Base-by-base conservation (phyloP, 2,888 invertebrate genomes). In the Calameuta idolon region DNA sequence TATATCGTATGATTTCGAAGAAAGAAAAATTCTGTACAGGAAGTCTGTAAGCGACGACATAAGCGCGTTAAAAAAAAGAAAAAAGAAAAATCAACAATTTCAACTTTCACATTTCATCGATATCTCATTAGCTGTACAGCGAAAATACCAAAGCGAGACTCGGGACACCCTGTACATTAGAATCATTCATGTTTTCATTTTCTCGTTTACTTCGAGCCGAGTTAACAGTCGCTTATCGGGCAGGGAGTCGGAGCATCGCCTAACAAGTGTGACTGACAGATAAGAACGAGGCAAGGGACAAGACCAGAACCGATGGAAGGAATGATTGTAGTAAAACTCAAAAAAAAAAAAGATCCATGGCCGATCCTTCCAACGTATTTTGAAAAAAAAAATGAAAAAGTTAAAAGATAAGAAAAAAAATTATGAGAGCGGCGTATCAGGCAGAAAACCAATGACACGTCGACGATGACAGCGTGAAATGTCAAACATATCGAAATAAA, bases 351-450 rank as follows among this genome's bases (percentile, higher is more conserved):
- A 12, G 4, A 37, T 12, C 12, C 15, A 9, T 2, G 1, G 15
- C 9, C 23, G 5, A 40, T 23, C 9, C 23, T 55, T 2, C 23
- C 40, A 55, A 9, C 9, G 9, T 55, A 2, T 23, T 55, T 23
- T 23, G 23, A n/a, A n/a, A n/a, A n/a, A 55, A 5, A 55, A 23
- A 5, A 9, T 4, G 23, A 1, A 23, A 5, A 55, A 55, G 9
- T 40, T 23, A 23, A 23, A 4, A 1, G 5, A 81, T 35, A 2
- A 35, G 12, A 35, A 12, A 34, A 88, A 86, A 85, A 85, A 87
- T 79, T 84, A 89, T 89, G 89, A 89, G 89, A 89, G 88, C 89
- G 89, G 89, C 87, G 89, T 89, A 86, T 87, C 85, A 88, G 89
- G 88, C 88, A 89, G 88, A n/a, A n/a, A 87, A 88, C 84, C 84